Base-by-base conservation (phyloP, 1,140 invertebrate species). In the Eubasilissa regina region DNA sequence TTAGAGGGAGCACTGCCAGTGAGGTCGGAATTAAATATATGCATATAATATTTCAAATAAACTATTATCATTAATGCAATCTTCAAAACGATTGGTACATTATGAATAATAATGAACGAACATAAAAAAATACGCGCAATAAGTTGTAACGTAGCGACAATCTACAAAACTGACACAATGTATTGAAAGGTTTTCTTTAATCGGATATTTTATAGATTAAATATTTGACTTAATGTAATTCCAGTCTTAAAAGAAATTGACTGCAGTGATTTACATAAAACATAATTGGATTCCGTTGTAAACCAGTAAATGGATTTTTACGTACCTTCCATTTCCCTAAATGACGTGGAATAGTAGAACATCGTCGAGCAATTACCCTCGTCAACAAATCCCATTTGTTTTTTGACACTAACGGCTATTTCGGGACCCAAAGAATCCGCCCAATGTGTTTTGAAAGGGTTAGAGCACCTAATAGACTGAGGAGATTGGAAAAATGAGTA, bases 361-460 rank as follows among this genome's bases (percentile, higher is more conserved):
- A 74, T 74, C 70, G 53, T 55, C 70, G 53, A 51, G 70, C 70
- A 74, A 74, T 74, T 74, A 74, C 70, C 70, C 70, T 74, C 70
- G 70, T 74, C 70, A 74, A 74, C 70, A 74, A 74, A 74, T 74
- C 70, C 70, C 70, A 74, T 74, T 74, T 74, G 53, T 74, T 74
- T 74, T 74, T 74, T 74, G 70, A 74, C 70, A 56, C 35, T 56
- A 74, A 56, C 70, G 56, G 70, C 70, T 74, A 74, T 74, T 74
- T 74, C 53, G 51, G 35, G 70, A 74, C 43, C 48, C 70, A 74
- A 74, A 74, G 70, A 74, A 74, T 74, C 70, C 70, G 70, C 53
- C 70, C 70, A 74, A 55, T 55, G 44, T 55, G 51, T 55, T 74
- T 17, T 17, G 25, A 74, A 74, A 74, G 70, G 70, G 70, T 74